phyloP scores from a whole-genome alignment of 2,797 vertebrate species.

The Lacerta viridis region DNA sequence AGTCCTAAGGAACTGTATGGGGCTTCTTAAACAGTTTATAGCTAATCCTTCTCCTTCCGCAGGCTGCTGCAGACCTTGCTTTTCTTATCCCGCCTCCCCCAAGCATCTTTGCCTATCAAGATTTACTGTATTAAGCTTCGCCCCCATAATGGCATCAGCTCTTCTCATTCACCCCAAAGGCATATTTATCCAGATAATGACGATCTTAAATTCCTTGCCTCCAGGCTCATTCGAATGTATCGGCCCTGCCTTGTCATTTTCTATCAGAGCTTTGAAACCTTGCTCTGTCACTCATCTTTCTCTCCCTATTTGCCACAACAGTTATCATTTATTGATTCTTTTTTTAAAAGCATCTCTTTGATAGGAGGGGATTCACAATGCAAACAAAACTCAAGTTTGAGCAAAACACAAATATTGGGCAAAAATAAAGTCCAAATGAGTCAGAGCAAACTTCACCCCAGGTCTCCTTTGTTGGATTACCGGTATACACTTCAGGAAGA shows the following conservation, averaged over 20 bases:
- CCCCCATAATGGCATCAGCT: background rate
- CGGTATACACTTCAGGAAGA: background rate
- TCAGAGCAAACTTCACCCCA: background rate
- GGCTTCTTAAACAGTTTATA: constrained; percentile 29
- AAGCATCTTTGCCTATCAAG: constrained; percentile 33
- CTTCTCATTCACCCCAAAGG: constrained; percentile 28
- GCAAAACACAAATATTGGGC: background rate
- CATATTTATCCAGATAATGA: constrained; percentile 12
- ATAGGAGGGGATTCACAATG: background rate
- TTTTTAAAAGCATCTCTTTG: background rate
- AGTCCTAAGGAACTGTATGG: constrained; percentile 24
- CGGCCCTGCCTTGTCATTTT: constrained; percentile 20
- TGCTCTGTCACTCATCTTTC: constrained; percentile 25
- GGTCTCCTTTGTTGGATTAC: background rate
- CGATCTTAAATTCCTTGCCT: constrained; percentile 8
- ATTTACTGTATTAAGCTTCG: constrained; percentile 1
- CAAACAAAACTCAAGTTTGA: background rate
- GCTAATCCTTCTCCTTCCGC: constrained; percentile 17
- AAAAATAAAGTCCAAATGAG: background rate
- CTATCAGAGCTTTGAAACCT: constrained; percentile 5
- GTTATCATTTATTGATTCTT: constrained; percentile 7
- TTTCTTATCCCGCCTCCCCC: constrained; percentile 21
- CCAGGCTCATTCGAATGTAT: background rate
- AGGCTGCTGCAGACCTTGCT: constrained; percentile 12
- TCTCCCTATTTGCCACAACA: constrained; percentile 9